phyloP scores from a whole-genome alignment of 1,140 invertebrate species.

The Drosophila leontia region DNA sequence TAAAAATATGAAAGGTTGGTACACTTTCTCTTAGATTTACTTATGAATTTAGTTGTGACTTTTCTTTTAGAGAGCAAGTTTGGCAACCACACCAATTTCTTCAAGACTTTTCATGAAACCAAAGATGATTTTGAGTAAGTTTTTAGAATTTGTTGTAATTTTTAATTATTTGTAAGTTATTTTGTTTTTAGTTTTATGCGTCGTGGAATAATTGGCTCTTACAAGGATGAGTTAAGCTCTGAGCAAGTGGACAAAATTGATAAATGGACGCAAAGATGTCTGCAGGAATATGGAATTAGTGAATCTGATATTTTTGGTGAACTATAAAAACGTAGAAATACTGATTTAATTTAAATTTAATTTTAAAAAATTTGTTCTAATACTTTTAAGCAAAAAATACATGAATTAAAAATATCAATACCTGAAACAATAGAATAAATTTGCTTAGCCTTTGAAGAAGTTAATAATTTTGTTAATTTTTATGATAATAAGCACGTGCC shows the following conservation, averaged over 20 bases:
- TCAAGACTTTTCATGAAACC: not conserved
- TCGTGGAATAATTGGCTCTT: constrained; percentile 30
- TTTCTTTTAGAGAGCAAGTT: constrained; percentile 5
- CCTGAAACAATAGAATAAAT: too few species aligned
- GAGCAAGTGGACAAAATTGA: constrained; percentile 22
- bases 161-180: too few species aligned
- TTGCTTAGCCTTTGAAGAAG: too few species aligned
- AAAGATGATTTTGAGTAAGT: constrained; percentile 26
- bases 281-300: constrained; percentile 23
- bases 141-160: too few species aligned
- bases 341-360: too few species aligned
- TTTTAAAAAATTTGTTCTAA: too few species aligned
- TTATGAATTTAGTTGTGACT: not conserved
- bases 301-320: constrained; percentile 36
- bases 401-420: too few species aligned
- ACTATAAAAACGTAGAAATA: not conserved
- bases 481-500: too few species aligned
- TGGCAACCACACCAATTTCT: constrained; percentile 6
- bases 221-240: constrained; percentile 31
- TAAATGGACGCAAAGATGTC: constrained; percentile 4
- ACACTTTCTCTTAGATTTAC: too few species aligned
- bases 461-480: too few species aligned
- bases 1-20: constrained; percentile 44
- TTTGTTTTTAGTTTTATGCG: constrained; percentile 32
- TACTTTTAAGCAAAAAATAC: too few species aligned